Evolutionary conservation across 2,113 vertebrate species (phyloP).

Genomic region (Brevimyrus niger): DNA sequence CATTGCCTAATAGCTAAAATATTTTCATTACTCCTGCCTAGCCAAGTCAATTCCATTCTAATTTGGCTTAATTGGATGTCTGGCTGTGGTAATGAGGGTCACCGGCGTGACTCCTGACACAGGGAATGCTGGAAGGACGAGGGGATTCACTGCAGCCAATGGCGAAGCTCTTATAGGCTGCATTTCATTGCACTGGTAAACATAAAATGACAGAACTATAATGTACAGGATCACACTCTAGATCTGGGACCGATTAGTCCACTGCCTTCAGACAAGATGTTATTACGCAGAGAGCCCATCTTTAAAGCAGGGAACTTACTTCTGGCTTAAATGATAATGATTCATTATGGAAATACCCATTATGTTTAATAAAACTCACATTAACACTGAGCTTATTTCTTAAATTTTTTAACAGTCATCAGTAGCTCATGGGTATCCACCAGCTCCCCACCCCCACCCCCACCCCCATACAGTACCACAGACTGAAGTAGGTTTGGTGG

Average conservation of each 20-base stretch:
- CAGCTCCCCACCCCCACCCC: not conserved
- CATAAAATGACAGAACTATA: not conserved
- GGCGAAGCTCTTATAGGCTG: not conserved
- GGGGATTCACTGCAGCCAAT: not conserved
- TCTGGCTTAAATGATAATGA: not conserved
- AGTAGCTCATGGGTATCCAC: not conserved
- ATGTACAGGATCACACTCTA: not conserved
- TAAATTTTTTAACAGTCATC: not conserved
- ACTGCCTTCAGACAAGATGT: not conserved
- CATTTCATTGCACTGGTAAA: not conserved
- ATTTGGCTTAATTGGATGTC: slow-evolving; percentile 15
- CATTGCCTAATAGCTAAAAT: not conserved
- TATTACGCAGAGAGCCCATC: not conserved
- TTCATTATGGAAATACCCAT: not conserved
- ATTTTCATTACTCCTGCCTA: slow-evolving; percentile 8
- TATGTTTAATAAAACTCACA: not conserved
- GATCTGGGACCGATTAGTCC: not conserved
- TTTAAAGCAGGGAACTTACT: not conserved
- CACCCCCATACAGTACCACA: not conserved
- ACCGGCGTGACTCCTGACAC: not conserved
- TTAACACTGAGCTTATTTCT: not conserved
- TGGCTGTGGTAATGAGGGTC: not conserved
- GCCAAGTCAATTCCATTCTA: slow-evolving; percentile 12
- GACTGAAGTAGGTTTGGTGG: not conserved
- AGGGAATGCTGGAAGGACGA: not conserved